Conservation (phyloP, 2,797 vertebrate genomes). For the Ispidina picta region DNA sequence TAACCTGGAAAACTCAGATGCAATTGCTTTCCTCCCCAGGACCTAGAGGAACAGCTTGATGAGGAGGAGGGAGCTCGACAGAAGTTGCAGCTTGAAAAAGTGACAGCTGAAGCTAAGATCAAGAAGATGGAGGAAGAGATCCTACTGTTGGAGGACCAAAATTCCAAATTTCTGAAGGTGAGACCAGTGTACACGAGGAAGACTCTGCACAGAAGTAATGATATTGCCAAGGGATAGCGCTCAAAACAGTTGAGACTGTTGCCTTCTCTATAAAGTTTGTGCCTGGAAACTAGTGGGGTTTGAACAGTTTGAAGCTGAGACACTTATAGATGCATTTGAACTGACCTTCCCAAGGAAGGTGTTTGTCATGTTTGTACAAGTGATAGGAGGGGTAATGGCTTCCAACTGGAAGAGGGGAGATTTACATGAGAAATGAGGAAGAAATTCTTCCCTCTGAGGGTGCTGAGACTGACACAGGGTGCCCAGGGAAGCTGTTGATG, state of each 20-base stretch:
- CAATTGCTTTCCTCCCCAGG: slow-evolving; percentile 72
- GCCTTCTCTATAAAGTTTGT: not conserved
- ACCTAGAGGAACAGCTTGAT: slow-evolving; percentile 95
- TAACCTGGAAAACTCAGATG: not conserved
- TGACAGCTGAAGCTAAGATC: slow-evolving; percentile 95
- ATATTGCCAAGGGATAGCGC: not conserved
- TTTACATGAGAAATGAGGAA: not conserved
- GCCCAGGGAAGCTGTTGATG: not conserved
- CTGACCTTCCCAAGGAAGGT: not conserved
- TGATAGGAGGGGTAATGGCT: not conserved
- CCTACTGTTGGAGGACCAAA: slow-evolving; percentile 93
- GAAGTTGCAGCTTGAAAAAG: slow-evolving; percentile 96
- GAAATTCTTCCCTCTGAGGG: not conserved
- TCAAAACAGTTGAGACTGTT: not conserved
- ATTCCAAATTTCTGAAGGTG: slow-evolving; percentile 96
- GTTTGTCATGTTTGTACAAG: not conserved
- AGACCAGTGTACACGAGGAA: not conserved
- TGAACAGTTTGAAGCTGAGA: not conserved
- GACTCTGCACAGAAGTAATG: not conserved
- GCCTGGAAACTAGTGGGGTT: not conserved
- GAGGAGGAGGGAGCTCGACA: slow-evolving; percentile 96
- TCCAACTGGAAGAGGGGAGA: not conserved
- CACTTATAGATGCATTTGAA: not conserved
- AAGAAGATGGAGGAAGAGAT: slow-evolving; percentile 99
- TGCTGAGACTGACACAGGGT: not conserved